Conservation (phyloP, 2,888 invertebrate species). For the Homarus gammarus region DNA sequence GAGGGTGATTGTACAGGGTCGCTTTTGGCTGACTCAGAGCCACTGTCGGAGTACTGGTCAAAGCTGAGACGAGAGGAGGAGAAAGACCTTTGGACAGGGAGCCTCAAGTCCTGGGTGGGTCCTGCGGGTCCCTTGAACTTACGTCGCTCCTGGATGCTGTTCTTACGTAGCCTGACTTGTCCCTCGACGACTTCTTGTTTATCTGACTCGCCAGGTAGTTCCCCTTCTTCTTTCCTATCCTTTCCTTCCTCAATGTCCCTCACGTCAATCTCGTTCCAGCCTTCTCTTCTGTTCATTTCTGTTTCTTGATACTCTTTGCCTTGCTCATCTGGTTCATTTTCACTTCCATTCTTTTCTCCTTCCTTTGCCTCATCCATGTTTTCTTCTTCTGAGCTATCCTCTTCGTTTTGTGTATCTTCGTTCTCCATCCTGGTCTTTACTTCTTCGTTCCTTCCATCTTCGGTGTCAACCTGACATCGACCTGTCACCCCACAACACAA, state of each 20-base stretch:
- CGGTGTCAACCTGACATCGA: too few relatives aligned
- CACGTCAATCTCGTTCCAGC: background rate
- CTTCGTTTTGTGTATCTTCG: background rate
- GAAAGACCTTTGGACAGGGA: slow-evolving; percentile 6
- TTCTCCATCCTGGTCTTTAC: too few relatives aligned
- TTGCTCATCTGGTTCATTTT: background rate
- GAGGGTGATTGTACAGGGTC: slow-evolving; percentile 1
- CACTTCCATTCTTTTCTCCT: background rate
- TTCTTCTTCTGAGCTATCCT: background rate
- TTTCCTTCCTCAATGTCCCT: background rate
- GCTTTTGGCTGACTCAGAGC: slow-evolving; percentile 8
- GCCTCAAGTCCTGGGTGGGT: background rate
- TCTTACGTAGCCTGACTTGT: slow-evolving; percentile 17
- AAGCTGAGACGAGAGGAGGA: slow-evolving; percentile 12
- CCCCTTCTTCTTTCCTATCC: background rate
- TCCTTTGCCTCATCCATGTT: background rate
- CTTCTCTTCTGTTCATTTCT: background rate
- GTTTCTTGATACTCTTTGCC: background rate
- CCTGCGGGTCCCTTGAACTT: background rate
- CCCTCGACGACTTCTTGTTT: background rate
- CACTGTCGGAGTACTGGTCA: too few relatives aligned
- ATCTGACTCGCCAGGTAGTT: background rate
- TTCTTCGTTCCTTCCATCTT: too few relatives aligned
- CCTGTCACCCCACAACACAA: too few relatives aligned
- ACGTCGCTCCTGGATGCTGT: slow-evolving; percentile 39